Evolutionary conservation across 2,888 invertebrate genomes (phyloP).

Genomic region (Eilema caniola): DNA sequence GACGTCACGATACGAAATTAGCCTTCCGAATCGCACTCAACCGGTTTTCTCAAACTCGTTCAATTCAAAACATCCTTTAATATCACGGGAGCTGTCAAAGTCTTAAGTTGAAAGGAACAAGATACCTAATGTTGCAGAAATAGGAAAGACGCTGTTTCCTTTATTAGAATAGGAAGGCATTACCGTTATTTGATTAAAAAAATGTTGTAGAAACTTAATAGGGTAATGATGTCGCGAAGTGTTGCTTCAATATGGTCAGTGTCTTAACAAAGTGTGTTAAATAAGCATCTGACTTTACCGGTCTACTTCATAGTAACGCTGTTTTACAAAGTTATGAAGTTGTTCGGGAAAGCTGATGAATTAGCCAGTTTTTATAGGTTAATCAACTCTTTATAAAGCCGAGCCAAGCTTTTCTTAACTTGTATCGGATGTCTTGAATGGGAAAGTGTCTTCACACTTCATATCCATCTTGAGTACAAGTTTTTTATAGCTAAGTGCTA

Average conservation of each 20-base stretch:
- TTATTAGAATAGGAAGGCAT: conserved; percentile 36
- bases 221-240: neutral
- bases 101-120: conserved; percentile 13
- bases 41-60: conserved; percentile 3
- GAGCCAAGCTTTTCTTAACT: neutral
- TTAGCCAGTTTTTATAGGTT: neutral
- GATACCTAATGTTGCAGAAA: conserved; percentile 20
- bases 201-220: neutral
- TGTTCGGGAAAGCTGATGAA: neutral
- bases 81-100: neutral
- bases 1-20: neutral
- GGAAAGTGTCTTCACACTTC: neutral
- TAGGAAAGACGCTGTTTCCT: conserved; percentile 25
- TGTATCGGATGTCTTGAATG: neutral
- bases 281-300: neutral
- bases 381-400: neutral
- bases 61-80: neutral
- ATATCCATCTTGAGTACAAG: neutral
- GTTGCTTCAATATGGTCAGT: neutral
- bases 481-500: no score
- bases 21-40: neutral
- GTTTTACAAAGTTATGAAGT: neutral
- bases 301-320: neutral
- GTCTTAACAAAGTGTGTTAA: conserved; percentile 5
- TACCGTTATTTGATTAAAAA: conserved; percentile 23